Evolutionary conservation across 2,888 invertebrate species (phyloP).

Genomic region (Melangyna quadrimaculata): DNA sequence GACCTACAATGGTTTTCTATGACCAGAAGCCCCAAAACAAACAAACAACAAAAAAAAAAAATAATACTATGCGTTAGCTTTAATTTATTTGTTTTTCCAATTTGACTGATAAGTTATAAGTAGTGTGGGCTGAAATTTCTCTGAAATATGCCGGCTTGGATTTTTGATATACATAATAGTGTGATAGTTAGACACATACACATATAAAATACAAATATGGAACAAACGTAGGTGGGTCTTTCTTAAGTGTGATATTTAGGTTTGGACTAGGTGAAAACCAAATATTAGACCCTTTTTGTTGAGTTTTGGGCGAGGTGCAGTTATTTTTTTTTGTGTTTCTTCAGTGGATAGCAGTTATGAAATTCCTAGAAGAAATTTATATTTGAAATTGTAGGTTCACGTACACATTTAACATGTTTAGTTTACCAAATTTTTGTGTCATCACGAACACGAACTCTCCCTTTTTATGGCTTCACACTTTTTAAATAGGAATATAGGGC

Average conservation of each 20-base stretch:
- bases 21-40: slow-evolving; percentile 14
- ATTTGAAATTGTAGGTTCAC: background rate
- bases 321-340: background rate
- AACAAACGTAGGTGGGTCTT: slow-evolving; percentile 29
- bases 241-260: background rate
- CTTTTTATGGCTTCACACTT: background rate
- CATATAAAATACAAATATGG: background rate
- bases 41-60: background rate
- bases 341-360: background rate
- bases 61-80: slow-evolving; percentile 5
- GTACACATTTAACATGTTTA: background rate
- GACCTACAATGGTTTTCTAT: slow-evolving; percentile 15
- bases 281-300: slow-evolving; percentile 16
- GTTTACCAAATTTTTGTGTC: background rate
- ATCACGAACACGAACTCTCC: background rate
- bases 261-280: background rate
- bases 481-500: background rate
- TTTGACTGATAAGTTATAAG: slow-evolving; percentile 23
- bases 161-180: background rate
- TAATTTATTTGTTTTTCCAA: slow-evolving; percentile 20
- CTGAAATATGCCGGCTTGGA: slow-evolving; percentile 25
- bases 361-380: background rate
- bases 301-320: background rate
- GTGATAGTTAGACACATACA: background rate
- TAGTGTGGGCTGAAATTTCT: slow-evolving; percentile 28